Evolutionary conservation across 2,797 vertebrate species (phyloP).

Genomic region (Manis pentadactyla): DNA sequence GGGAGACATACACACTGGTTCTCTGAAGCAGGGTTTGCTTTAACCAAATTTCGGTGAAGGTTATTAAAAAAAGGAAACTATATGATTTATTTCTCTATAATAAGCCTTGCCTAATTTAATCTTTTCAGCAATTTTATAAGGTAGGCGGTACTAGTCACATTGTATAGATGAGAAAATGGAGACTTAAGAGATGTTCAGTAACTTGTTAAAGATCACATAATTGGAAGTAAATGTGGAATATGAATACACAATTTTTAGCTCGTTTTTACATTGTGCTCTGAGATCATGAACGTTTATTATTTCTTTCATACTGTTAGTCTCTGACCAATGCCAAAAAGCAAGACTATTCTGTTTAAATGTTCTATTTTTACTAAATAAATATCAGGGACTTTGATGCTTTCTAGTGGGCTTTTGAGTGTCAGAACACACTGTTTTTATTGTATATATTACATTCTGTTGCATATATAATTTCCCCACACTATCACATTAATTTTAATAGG

Average conservation of each 20-base stretch:
- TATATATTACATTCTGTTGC: not conserved
- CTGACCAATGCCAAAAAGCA: not conserved
- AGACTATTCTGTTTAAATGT: not conserved
- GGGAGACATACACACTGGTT: not conserved
- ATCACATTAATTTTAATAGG: not conserved
- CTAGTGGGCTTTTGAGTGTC: constrained; percentile 1
- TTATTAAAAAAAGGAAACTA: not conserved
- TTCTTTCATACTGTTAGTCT: not conserved
- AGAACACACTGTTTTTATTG: not conserved
- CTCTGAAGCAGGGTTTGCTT: not conserved
- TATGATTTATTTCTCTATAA: not conserved
- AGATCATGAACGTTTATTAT: not conserved
- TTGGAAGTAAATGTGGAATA: not conserved
- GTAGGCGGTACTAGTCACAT: not conserved
- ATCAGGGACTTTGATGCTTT: not conserved
- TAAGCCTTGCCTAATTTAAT: not conserved
- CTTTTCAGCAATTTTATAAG: not conserved
- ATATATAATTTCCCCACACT: not conserved
- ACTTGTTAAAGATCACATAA: not conserved
- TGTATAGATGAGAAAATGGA: not conserved
- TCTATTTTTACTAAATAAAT: not conserved
- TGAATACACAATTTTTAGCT: not conserved
- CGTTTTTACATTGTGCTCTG: not conserved
- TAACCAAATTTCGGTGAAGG: constrained; percentile 15
- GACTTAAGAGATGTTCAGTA: not conserved